These are phyloP conservation scores for Yponomeuta evonymella DNA, from an alignment of 2,888 invertebrate species.

Conservation along the genomic window DNA sequence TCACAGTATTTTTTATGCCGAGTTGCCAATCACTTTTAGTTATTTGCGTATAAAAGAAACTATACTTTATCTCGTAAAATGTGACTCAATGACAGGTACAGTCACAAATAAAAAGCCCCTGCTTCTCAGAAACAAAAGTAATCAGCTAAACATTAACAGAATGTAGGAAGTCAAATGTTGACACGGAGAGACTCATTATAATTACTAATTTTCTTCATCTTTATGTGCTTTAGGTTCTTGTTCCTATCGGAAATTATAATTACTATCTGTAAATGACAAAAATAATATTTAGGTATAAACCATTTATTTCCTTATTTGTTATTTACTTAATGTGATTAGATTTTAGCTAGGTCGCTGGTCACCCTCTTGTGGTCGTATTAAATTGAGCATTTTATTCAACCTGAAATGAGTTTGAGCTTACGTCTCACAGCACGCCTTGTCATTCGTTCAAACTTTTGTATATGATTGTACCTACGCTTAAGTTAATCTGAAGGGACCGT, in stretches of 20 bases:
- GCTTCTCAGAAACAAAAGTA: background rate
- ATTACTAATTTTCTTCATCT: no score
- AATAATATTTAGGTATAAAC: no score
- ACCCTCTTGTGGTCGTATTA: no score
- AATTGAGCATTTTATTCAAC: no score
- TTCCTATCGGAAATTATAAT: no score
- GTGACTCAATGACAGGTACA: conserved; percentile 1
- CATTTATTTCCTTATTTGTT: no score
- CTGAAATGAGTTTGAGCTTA: background rate
- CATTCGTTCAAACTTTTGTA: background rate
- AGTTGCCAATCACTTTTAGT: conserved; percentile 8
- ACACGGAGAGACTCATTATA: no score
- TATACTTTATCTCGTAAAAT: background rate
- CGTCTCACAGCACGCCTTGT: background rate
- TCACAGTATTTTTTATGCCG: background rate
- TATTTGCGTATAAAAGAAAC: conserved; percentile 4
- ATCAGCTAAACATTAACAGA: background rate
- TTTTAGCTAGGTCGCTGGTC: no score
- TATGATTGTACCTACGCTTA: background rate
- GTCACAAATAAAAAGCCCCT: background rate
- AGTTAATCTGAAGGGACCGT: background rate
- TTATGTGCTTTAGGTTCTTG: no score
- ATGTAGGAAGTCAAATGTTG: no score
- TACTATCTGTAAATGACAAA: no score
- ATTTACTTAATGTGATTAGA: no score